phyloP scores from a whole-genome alignment of 1,140 invertebrate genomes.

The Xylocopa sonorina region DNA sequence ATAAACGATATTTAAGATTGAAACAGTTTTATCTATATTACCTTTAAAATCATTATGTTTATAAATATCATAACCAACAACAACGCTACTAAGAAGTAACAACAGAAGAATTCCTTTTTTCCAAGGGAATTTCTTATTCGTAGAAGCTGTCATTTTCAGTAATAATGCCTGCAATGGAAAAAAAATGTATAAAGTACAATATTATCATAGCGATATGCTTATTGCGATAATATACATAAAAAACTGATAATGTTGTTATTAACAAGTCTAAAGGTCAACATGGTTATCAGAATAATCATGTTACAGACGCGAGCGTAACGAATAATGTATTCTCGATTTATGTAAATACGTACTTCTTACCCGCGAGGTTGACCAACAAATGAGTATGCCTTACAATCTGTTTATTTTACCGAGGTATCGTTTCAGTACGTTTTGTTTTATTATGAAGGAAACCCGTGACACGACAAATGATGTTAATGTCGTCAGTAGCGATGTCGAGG shows the following conservation, averaged over 20 bases:
- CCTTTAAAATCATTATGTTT: conserved; percentile 78
- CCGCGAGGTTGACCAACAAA: neutral
- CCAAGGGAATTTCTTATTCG: conserved; percentile 76
- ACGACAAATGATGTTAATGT: conserved; percentile 49
- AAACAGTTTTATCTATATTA: conserved; percentile 53
- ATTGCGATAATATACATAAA: neutral
- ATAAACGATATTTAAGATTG: neutral
- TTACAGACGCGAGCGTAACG: neutral
- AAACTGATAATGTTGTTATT: neutral
- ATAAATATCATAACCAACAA: conserved; percentile 76
- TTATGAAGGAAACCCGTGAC: conserved; percentile 44
- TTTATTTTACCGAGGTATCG: conserved; percentile 15
- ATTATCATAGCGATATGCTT: neutral
- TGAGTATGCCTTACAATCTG: conserved; percentile 14
- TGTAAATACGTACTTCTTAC: neutral
- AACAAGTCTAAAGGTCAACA: conserved; percentile 27
- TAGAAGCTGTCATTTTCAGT: conserved; percentile 77
- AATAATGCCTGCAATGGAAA: conserved; percentile 70
- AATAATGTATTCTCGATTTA: neutral
- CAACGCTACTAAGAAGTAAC: conserved; percentile 71
- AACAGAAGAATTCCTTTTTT: conserved; percentile 74
- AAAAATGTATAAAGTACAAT: neutral
- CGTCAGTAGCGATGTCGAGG: conserved; percentile 37
- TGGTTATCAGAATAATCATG: neutral
- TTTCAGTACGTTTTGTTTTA: neutral